Evolutionary conservation across 2,113 vertebrate genomes (phyloP), one percentile per base, ranked within the genome.

Genomic region (Melanotaenia duboulayi): DNA sequence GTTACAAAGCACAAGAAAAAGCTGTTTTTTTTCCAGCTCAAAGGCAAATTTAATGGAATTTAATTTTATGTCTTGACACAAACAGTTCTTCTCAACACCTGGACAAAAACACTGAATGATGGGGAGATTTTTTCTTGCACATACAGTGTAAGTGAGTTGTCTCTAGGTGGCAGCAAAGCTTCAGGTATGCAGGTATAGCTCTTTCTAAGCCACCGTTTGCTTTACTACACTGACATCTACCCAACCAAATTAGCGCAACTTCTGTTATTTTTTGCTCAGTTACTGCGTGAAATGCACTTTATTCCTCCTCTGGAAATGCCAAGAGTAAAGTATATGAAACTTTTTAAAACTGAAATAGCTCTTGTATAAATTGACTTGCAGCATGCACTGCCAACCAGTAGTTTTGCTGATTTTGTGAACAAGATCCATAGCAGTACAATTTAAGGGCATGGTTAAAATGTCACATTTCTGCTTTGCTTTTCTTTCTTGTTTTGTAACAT

Each of bases 131-230:
- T 23, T 19, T 16, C 17, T 40, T 63, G 65, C 63, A 61, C 51
- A 44, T 2, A 16, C 32, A 35, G 32, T 35, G 4, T 58, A 20
- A 65, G 28, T 37, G 24, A 62, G 7, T 40, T 44, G 48, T 62
- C 84, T 78, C 72, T 62, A 70, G 75, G 78, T 65, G 76, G 59
- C 72, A 51, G 40, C 44, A 24, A 24, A 78, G 50, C 17, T 48
- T 19, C 17, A 19, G 17, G 44, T 19, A n/a, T 4, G 7, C 7
- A 46, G 2, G 19, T 48, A 17, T 6, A 28, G 17, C 13, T 48
- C 17, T n/a, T n/a, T 2, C 13, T 48, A n/a, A 19, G 7, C 44
- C 19, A 1, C 16, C 1, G 10, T 40, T 40, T 40, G 39, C 39
- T 42, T 42, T 42, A 4, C 2, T 42, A 1, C 13, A 42, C 32